Percentiles rank a stretch among this genome's conserved stretches.
phyloP scores from a whole-genome alignment of 2,888 invertebrate species.

The Idaea straminata region DNA sequence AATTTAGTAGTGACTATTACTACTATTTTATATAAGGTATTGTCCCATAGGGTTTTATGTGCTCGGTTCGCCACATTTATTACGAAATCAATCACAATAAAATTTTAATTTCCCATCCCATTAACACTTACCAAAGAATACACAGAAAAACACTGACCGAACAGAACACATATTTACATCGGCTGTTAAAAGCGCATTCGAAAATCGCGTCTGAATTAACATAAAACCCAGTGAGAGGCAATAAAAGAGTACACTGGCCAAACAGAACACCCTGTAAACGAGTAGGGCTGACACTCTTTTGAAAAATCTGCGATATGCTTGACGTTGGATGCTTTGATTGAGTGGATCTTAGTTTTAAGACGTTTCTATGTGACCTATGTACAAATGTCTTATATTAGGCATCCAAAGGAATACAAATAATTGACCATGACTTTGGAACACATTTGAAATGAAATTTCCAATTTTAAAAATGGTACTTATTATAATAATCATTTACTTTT shows the following conservation, averaged over 20 bases:
- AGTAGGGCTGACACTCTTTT: conserved; percentile 37
- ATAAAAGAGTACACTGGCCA: conserved; percentile 46
- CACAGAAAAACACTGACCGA: conserved; percentile 2
- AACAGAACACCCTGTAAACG: conserved; percentile 37
- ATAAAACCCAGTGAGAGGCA: conserved; percentile 51
- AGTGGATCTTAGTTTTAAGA: too few relatives aligned
- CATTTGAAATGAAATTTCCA: neutral
- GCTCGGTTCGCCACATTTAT: too few relatives aligned
- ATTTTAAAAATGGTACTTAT: neutral
- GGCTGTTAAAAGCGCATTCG: conserved; percentile 50
- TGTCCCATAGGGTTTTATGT: too few relatives aligned
- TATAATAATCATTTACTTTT: neutral
- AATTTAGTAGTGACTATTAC: too few relatives aligned
- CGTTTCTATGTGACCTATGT: too few relatives aligned
- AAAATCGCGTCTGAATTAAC: conserved; percentile 58
- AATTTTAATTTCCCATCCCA: neutral
- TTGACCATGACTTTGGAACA: too few relatives aligned
- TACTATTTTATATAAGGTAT: too few relatives aligned
- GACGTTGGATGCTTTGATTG: neutral
- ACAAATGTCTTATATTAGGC: too few relatives aligned
- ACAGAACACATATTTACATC: conserved; percentile 13
- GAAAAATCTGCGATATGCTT: neutral
- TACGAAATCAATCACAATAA: neutral
- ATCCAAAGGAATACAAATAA: too few relatives aligned
- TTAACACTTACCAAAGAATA: neutral